Conservation (phyloP, 2,888 invertebrate species). For the Tenthredo mesomela region DNA sequence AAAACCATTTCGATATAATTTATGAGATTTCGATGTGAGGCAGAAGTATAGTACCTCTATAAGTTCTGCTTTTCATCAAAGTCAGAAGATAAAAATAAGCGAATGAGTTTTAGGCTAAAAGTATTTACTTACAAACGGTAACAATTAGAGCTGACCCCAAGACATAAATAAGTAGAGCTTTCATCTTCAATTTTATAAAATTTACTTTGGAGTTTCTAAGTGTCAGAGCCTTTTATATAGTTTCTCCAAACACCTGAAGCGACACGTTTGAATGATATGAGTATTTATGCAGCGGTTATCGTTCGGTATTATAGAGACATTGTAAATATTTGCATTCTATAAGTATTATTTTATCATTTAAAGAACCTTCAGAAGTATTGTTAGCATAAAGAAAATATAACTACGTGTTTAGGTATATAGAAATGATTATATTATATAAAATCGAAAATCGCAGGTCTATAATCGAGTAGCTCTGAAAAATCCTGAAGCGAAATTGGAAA, state of each 20-base stretch:
- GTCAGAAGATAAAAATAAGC: neutral
- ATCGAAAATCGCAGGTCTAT: neutral
- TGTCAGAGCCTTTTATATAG: neutral
- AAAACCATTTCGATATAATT: neutral
- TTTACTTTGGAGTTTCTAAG: neutral
- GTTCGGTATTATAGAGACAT: neutral
- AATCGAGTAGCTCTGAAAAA: neutral
- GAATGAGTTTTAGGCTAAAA: neutral
- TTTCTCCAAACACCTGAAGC: neutral
- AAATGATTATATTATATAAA: neutral
- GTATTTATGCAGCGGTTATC: neutral
- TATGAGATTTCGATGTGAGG: neutral
- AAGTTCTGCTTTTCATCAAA: neutral
- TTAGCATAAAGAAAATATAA: neutral
- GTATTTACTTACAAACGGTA: slow-evolving; percentile 16
- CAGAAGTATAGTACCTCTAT: no score
- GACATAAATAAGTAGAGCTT: neutral
- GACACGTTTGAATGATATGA: neutral
- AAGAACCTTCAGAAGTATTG: neutral
- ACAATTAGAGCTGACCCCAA: neutral
- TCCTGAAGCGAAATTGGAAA: neutral
- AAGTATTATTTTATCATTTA: neutral
- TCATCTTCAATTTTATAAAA: neutral
- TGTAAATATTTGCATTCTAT: neutral
- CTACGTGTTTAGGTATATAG: neutral